phyloP scores from a whole-genome alignment of 1,140 invertebrate species.

The Watersipora subatra region DNA sequence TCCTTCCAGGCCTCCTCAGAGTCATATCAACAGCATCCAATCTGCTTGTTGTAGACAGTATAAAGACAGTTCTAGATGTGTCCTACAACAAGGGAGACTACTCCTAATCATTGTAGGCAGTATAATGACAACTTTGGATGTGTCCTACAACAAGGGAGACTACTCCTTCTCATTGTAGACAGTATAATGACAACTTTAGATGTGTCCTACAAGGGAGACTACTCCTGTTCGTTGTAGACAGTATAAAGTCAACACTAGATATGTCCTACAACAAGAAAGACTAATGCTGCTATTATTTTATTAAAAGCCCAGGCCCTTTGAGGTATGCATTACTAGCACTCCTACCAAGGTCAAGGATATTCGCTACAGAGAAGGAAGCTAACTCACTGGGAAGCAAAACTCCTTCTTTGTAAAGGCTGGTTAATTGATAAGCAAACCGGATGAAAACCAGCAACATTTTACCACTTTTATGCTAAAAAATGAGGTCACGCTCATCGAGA shows the following conservation, averaged over 20 bases:
- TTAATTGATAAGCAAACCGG: too few species aligned
- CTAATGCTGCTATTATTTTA: too few species aligned
- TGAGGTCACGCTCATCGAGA: too few species aligned
- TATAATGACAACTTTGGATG: constrained; percentile 16
- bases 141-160: background rate
- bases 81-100: background rate
- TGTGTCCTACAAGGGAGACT: background rate
- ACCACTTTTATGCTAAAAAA: too few species aligned
- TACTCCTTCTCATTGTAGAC: constrained; percentile 27
- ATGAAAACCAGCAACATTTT: too few species aligned
- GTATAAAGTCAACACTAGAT: constrained; percentile 16
- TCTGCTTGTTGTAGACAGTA: constrained; percentile 26
- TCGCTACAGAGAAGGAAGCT: too few species aligned
- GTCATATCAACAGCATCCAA: constrained; percentile 25
- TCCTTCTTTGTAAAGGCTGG: too few species aligned
- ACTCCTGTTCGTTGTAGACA: constrained; percentile 29
- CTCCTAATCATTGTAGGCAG: constrained; percentile 27
- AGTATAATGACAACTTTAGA: constrained; percentile 18
- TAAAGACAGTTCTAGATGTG: constrained; percentile 13
- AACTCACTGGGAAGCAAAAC: too few species aligned
- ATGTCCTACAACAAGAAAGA: background rate
- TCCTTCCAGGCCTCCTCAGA: constrained; percentile 23
- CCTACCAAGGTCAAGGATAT: too few species aligned
- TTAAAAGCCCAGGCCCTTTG: too few species aligned
- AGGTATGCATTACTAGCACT: too few species aligned